phyloP scores from a whole-genome alignment of 2,888 invertebrate genomes.

The Drosophila kuntzei region DNA sequence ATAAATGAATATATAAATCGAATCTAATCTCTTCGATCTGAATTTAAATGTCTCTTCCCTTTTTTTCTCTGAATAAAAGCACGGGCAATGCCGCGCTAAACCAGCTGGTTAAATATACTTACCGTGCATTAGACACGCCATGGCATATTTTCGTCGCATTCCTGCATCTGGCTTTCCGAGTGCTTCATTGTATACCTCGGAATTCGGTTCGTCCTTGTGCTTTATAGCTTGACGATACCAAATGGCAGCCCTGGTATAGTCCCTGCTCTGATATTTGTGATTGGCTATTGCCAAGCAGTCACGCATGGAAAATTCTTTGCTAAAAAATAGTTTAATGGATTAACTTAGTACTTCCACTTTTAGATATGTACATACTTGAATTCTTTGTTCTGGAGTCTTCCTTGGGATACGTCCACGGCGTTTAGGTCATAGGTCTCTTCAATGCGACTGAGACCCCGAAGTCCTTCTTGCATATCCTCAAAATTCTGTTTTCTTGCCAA shows the following conservation, averaged over 20 bases:
- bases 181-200: slow-evolving; percentile 7
- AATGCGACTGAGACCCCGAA: slow-evolving; percentile 47
- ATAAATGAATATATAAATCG: too few species aligned
- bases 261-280: slow-evolving; percentile 23
- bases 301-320: slow-evolving; percentile 31
- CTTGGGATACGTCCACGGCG: slow-evolving; percentile 43
- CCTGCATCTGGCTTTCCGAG: slow-evolving; percentile 15
- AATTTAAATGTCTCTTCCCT: too few species aligned
- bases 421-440: slow-evolving; percentile 49
- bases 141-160: slow-evolving; percentile 25
- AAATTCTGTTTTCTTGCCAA: slow-evolving; percentile 17
- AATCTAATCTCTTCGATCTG: too few species aligned
- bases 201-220: background rate
- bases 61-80: background rate
- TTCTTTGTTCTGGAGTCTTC: slow-evolving; percentile 34
- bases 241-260: slow-evolving; percentile 36
- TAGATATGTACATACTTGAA: slow-evolving; percentile 42
- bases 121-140: slow-evolving; percentile 30
- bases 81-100: background rate
- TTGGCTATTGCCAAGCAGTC: slow-evolving; percentile 54
- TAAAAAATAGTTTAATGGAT: slow-evolving; percentile 1
- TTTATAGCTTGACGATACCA: slow-evolving; percentile 50
- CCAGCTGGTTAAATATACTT: background rate
- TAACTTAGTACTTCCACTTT: background rate
- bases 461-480: slow-evolving; percentile 38